Percentiles rank a stretch among this genome's conserved stretches.
Evolutionary conservation across 2,113 vertebrate species (phyloP).

Genomic region (Procavia capensis): DNA sequence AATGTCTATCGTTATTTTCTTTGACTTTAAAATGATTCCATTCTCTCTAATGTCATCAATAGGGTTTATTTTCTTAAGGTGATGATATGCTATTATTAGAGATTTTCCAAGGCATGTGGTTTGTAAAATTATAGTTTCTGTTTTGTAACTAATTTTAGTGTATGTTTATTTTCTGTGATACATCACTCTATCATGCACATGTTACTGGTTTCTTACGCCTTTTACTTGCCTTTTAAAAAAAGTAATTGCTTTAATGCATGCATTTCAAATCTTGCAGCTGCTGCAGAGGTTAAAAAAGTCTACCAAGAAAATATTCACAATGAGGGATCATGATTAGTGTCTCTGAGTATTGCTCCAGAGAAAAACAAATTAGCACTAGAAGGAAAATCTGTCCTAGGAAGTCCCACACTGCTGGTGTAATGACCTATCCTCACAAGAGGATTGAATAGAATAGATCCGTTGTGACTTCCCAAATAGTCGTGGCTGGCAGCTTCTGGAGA

Average conservation of each 20-base stretch:
- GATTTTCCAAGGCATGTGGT: constrained; percentile 10
- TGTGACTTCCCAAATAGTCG: constrained; percentile 70
- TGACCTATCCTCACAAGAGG: constrained; percentile 71
- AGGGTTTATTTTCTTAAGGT: constrained; percentile 25
- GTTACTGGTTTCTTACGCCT: constrained; percentile 61
- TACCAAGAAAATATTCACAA: constrained; percentile 64
- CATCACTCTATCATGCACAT: constrained; percentile 53
- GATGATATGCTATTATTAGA: neutral
- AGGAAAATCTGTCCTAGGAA: constrained; percentile 78
- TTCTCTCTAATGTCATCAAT: constrained; percentile 24
- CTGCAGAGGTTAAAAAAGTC: constrained; percentile 76
- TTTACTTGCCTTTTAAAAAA: neutral
- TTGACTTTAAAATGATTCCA: neutral
- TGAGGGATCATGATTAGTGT: constrained; percentile 74
- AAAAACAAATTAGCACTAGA: constrained; percentile 80
- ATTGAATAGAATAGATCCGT: constrained; percentile 76
- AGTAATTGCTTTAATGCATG: constrained; percentile 70
- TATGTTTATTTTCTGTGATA: constrained; percentile 68
- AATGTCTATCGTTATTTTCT: neutral
- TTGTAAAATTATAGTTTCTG: constrained; percentile 66
- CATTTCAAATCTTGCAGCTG: constrained; percentile 70
- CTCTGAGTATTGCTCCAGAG: constrained; percentile 74
- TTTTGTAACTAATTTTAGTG: constrained; percentile 67
- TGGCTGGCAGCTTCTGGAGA: constrained; percentile 72
- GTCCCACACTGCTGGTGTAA: constrained; percentile 72